Evolutionary conservation across 2,888 invertebrate species (phyloP).

Genomic region (Melipona bicolor): DNA sequence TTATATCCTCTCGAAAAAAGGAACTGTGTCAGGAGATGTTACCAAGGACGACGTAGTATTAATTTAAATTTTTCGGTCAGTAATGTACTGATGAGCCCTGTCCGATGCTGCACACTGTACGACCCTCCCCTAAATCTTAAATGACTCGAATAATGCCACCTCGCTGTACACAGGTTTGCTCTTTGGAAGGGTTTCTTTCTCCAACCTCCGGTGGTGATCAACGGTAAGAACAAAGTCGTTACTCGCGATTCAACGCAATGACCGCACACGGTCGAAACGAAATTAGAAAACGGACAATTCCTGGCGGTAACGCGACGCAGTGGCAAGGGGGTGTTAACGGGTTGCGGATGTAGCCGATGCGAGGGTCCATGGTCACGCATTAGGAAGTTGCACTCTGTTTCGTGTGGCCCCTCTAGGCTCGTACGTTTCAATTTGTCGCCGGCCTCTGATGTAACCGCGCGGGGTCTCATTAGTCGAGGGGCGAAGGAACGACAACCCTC

Average conservation of each 20-base stretch:
- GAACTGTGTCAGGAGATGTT: no score
- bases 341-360: slow-evolving; percentile 49
- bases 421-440: slow-evolving; percentile 83
- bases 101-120: no score
- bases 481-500: slow-evolving; percentile 70
- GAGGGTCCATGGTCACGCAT: slow-evolving; percentile 72
- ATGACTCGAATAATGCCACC: no score
- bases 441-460: slow-evolving; percentile 82
- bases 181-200: not conserved
- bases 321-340: slow-evolving; percentile 65
- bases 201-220: not conserved
- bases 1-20: no score
- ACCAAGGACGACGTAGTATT: no score
- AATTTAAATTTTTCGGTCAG: no score
- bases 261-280: slow-evolving; percentile 29
- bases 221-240: not conserved
- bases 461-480: slow-evolving; percentile 81
- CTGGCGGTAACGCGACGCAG: slow-evolving; percentile 8
- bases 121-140: no score
- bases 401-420: slow-evolving; percentile 77
- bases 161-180: not conserved
- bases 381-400: slow-evolving; percentile 75
- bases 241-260: not conserved
- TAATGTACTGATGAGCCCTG: no score
- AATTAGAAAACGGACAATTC: slow-evolving; percentile 59